Conservation (phyloP, 1,140 invertebrate species). For the Scaptodrosophila lebanonensis region DNA sequence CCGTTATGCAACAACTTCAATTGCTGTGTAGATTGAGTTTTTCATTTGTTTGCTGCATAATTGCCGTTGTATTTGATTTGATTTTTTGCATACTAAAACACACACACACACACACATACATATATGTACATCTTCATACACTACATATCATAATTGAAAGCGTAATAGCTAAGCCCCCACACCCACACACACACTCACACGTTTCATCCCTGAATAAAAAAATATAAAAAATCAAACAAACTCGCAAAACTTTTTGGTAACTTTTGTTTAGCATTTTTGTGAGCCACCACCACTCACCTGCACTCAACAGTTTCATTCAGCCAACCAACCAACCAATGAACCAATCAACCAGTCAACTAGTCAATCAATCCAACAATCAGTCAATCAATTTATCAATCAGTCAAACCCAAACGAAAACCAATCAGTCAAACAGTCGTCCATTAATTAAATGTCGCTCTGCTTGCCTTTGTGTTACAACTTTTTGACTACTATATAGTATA, state of each 20-base stretch:
- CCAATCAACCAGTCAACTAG: slow-evolving; percentile 30
- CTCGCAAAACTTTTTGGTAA: slow-evolving; percentile 24
- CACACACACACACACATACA: slow-evolving; percentile 5
- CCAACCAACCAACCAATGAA: slow-evolving; percentile 36
- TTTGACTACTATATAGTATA: slow-evolving; percentile 32
- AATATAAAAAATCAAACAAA: not conserved
- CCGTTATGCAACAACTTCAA: too few relatives aligned
- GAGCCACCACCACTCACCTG: slow-evolving; percentile 50
- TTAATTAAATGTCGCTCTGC: slow-evolving; percentile 64
- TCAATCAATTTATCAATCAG: slow-evolving; percentile 32
- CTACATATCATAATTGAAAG: not conserved
- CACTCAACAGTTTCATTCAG: not conserved
- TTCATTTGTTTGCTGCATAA: slow-evolving; percentile 31
- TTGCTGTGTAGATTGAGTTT: slow-evolving; percentile 36
- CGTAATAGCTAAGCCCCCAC: slow-evolving; percentile 5
- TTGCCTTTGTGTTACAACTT: slow-evolving; percentile 59
- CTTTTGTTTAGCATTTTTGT: slow-evolving; percentile 58
- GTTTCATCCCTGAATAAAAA: slow-evolving; percentile 10
- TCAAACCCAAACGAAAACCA: slow-evolving; percentile 33
- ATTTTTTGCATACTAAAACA: not conserved
- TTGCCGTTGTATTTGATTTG: slow-evolving; percentile 21
- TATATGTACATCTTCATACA: slow-evolving; percentile 6
- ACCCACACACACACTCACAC: not conserved
- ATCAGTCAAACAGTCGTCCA: slow-evolving; percentile 68
- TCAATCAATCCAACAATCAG: slow-evolving; percentile 36